Conservation (phyloP, 2,113 vertebrate species). For the Burhinus bistriatus region DNA sequence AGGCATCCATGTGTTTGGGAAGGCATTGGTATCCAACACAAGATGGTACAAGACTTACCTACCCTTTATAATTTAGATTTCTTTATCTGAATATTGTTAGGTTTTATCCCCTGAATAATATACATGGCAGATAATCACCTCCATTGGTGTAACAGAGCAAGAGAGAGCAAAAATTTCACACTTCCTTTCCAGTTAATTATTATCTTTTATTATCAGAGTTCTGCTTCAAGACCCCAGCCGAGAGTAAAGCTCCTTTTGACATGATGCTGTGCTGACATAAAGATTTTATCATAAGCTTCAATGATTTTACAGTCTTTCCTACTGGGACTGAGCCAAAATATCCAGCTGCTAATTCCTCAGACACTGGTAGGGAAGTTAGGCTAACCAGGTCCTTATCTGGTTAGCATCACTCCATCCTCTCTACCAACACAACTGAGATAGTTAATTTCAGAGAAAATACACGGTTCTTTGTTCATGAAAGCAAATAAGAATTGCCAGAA, state of each 20-base stretch:
- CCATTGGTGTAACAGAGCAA: background rate
- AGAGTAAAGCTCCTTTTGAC: background rate
- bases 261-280: background rate
- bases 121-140: background rate
- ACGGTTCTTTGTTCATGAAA: background rate
- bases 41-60: background rate
- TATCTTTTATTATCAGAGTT: background rate
- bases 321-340: background rate
- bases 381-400: background rate
- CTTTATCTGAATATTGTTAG: background rate
- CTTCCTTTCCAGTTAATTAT: background rate
- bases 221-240: background rate
- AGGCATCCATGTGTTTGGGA: background rate
- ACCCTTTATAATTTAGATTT: background rate
- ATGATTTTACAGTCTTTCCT: background rate
- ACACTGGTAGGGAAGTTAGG: background rate
- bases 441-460: background rate
- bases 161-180: too few relatives aligned
- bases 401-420: background rate
- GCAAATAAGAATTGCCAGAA: background rate
- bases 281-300: background rate
- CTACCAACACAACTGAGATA: background rate
- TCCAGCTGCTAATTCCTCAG: background rate
- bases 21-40: background rate
- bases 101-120: background rate